These are phyloP conservation scores for Brachionus paranguensis DNA, from an alignment of 1,140 invertebrate genomes.

Conservation along the genomic window DNA sequence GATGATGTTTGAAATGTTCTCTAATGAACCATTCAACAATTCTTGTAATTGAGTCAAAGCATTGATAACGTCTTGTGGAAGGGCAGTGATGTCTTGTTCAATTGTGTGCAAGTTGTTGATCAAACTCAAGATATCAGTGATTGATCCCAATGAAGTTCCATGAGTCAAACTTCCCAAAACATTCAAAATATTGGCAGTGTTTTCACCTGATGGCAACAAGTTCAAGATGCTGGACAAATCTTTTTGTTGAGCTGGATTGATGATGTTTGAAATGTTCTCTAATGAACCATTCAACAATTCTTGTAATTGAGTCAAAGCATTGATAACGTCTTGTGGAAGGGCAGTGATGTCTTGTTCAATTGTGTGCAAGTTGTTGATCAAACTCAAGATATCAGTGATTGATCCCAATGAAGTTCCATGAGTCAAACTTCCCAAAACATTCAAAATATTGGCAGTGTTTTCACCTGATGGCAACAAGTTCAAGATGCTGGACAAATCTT, in stretches of 20 bases:
- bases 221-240: conserved; percentile 16
- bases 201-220: not conserved
- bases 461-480: not conserved
- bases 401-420: not conserved
- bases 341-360: not conserved
- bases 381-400: not conserved
- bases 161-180: not conserved
- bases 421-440: not conserved
- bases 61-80: conserved; percentile 16
- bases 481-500: not conserved
- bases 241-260: not conserved
- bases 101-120: conserved; percentile 11
- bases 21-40: not conserved
- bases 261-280: not conserved
- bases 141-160: not conserved
- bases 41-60: conserved; percentile 14
- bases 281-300: not conserved
- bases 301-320: conserved; percentile 19
- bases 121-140: not conserved
- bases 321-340: conserved; percentile 4
- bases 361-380: conserved; percentile 18
- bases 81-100: not conserved
- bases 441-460: not conserved
- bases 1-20: conserved; percentile 1
- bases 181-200: not conserved